Evolutionary conservation across 2,888 invertebrate species (phyloP).

Genomic region (Campoplex capitator): DNA sequence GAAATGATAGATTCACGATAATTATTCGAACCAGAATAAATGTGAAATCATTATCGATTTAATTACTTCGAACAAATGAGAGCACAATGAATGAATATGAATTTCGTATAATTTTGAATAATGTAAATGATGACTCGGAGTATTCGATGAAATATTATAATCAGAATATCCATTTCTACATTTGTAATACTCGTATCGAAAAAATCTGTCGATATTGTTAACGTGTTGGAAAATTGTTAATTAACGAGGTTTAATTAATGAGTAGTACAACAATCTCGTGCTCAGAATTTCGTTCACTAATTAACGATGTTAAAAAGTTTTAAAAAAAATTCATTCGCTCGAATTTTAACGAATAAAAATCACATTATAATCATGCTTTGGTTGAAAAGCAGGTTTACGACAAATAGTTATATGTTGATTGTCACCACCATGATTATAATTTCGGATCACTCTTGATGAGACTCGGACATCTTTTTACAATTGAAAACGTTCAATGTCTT

Average conservation of each 20-base stretch:
- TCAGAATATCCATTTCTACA: background rate
- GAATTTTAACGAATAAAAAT: no score
- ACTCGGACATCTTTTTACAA: background rate
- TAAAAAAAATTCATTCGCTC: no score
- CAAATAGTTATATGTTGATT: background rate
- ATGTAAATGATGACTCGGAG: background rate
- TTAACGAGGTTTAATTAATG: background rate
- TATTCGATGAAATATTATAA: background rate
- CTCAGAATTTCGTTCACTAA: background rate
- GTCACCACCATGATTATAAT: background rate
- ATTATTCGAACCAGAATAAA: background rate
- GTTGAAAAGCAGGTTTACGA: no score
- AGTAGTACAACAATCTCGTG: background rate
- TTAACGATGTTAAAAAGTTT: no score
- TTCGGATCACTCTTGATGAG: background rate
- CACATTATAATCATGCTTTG: no score
- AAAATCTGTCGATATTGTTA: background rate
- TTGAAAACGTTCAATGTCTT: background rate
- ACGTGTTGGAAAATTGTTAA: background rate
- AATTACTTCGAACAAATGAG: background rate
- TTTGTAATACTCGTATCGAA: background rate
- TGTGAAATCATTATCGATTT: background rate
- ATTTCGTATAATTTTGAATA: background rate
- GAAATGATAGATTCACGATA: constrained; percentile 14
- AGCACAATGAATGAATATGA: background rate